Percentiles rank a stretch among this genome's conserved stretches.
Evolutionary conservation across 2,797 vertebrate genomes (phyloP).

Genomic region (Cirrhinus molitorella): DNA sequence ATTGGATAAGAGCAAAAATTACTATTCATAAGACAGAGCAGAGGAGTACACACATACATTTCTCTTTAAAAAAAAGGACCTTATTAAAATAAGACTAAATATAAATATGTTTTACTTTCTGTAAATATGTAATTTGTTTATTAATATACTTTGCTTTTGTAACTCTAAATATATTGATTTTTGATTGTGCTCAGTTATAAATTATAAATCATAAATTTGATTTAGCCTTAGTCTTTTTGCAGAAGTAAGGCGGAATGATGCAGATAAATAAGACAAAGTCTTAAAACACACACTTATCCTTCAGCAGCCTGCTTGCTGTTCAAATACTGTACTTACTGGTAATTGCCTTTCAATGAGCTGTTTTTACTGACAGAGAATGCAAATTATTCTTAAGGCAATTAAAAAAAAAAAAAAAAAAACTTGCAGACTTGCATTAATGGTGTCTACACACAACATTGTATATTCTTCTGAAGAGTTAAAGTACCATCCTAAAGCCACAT

Average conservation of each 20-base stretch:
- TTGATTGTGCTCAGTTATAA: neutral
- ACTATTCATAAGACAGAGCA: neutral
- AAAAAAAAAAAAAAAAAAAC: neutral
- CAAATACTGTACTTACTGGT: neutral
- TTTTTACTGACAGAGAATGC: neutral
- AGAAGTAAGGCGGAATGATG: neutral
- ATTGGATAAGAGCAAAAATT: neutral
- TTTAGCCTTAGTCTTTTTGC: neutral
- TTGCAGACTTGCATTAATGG: slow-evolving; percentile 10
- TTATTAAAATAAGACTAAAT: neutral
- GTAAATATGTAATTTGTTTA: neutral
- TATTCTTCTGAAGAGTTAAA: neutral
- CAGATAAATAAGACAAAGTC: neutral
- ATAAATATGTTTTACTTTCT: neutral
- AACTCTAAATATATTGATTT: neutral
- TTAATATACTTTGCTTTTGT: slow-evolving; percentile 5
- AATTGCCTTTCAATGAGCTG: slow-evolving; percentile 23
- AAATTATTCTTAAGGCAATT: slow-evolving; percentile 14
- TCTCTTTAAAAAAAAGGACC: neutral
- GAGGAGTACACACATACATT: neutral
- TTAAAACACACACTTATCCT: neutral
- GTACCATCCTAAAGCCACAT: neutral
- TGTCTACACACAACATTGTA: neutral
- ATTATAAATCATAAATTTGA: slow-evolving; percentile 8
- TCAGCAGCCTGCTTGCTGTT: neutral